phyloP scores from a whole-genome alignment of 2,888 invertebrate genomes.

The Epirrhoe tristata region DNA sequence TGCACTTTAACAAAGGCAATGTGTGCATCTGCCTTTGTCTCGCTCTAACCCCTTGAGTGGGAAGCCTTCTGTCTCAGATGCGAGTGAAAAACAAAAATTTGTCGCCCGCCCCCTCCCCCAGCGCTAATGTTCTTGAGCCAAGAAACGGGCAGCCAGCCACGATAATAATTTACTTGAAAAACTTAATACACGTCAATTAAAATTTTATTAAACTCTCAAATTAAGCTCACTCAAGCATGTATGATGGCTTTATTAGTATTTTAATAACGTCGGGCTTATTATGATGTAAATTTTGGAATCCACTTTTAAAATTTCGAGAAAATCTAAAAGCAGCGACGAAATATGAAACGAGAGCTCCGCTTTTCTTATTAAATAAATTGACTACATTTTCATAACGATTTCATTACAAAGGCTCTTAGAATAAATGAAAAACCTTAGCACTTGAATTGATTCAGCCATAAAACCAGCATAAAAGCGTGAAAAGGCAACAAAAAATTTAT shows the following conservation, averaged over 20 bases:
- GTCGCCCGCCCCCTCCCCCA: slow-evolving; percentile 72
- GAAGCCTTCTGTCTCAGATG: slow-evolving; percentile 60
- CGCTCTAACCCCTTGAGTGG: slow-evolving; percentile 59
- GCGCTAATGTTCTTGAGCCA: slow-evolving; percentile 77
- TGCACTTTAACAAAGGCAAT: slow-evolving; percentile 83
- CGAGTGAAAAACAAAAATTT: slow-evolving; percentile 82
- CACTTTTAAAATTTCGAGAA: slow-evolving; percentile 7
- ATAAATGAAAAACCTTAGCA: slow-evolving; percentile 27
- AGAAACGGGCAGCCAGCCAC: slow-evolving; percentile 70
- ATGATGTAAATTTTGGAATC: slow-evolving; percentile 23
- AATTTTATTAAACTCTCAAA: slow-evolving; percentile 77
- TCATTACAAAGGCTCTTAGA: slow-evolving; percentile 26
- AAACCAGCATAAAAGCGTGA: slow-evolving; percentile 58
- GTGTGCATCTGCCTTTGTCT: slow-evolving; percentile 81
- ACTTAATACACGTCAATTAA: slow-evolving; percentile 84
- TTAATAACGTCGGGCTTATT: slow-evolving; percentile 63
- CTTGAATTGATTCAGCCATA: slow-evolving; percentile 52
- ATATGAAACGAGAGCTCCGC: slow-evolving; percentile 14
- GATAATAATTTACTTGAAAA: slow-evolving; percentile 80
- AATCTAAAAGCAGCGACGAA: slow-evolving; percentile 8
- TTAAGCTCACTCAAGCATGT: slow-evolving; percentile 67
- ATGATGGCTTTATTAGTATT: slow-evolving; percentile 73
- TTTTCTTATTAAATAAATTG: slow-evolving; percentile 22
- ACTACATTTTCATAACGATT: slow-evolving; percentile 19
- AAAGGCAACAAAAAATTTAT: slow-evolving; percentile 71